Conservation (phyloP, 1,140 invertebrate species). For the Drosophila bocqueti region DNA sequence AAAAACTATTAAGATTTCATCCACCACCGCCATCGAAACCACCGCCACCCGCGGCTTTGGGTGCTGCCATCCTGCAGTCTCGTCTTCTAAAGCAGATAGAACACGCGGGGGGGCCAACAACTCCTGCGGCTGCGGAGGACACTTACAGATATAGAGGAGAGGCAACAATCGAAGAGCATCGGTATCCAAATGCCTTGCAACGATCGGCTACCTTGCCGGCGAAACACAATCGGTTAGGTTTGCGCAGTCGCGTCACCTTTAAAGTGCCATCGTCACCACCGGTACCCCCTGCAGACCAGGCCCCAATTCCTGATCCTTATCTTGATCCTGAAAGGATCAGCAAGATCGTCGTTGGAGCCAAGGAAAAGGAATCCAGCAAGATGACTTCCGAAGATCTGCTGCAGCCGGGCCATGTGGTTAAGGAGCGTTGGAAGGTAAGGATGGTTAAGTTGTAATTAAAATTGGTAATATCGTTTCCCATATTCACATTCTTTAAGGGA, state of each 20-base stretch:
- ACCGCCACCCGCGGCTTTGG: slow-evolving; percentile 36
- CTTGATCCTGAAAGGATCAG: slow-evolving; percentile 24
- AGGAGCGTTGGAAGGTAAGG: slow-evolving; percentile 98
- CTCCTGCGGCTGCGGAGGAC: neutral
- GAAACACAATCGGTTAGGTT: slow-evolving; percentile 69
- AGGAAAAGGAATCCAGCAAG: slow-evolving; percentile 93
- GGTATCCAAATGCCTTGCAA: slow-evolving; percentile 68
- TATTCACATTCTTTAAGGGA: too few relatives aligned
- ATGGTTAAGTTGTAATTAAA: neutral
- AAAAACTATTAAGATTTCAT: slow-evolving; percentile 41
- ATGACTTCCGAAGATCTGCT: slow-evolving; percentile 97
- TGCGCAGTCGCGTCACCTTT: slow-evolving; percentile 74
- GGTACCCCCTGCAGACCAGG: neutral
- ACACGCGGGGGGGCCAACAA: neutral
- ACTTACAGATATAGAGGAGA: slow-evolving; percentile 7
- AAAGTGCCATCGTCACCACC: slow-evolving; percentile 45
- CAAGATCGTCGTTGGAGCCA: slow-evolving; percentile 69
- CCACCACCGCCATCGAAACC: slow-evolving; percentile 55
- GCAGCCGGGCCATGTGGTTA: slow-evolving; percentile 98
- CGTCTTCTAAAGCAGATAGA: slow-evolving; percentile 39
- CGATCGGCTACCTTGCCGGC: slow-evolving; percentile 81
- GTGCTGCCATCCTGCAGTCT: slow-evolving; percentile 11
- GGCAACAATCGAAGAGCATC: slow-evolving; percentile 23
- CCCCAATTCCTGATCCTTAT: slow-evolving; percentile 1
- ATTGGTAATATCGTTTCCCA: neutral